These are phyloP conservation scores for Spheniscus humboldti DNA, from an alignment of 2,797 vertebrate genomes.

Conservation along the genomic window DNA sequence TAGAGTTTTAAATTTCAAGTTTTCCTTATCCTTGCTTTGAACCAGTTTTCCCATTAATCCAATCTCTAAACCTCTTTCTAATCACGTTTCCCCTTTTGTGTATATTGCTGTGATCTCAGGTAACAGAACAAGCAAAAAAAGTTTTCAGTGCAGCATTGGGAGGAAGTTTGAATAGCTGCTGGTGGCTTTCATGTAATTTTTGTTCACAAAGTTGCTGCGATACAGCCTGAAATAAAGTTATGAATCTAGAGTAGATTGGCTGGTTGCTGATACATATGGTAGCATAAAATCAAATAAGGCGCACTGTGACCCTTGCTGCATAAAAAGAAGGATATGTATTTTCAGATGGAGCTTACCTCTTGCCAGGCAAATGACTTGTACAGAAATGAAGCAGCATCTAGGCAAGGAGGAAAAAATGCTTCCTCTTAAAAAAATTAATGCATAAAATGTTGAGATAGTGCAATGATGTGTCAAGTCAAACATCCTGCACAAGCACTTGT, in stretches of 20 bases:
- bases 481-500: not conserved
- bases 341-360: not conserved
- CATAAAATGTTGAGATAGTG: not conserved
- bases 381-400: not conserved
- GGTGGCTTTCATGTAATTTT: not conserved
- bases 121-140: not conserved
- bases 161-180: not conserved
- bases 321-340: not conserved
- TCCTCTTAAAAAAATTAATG: not conserved
- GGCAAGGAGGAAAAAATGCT: not conserved
- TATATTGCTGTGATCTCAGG: not conserved
- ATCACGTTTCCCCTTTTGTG: not conserved
- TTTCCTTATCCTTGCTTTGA: not conserved
- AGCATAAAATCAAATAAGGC: not conserved
- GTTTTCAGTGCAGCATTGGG: fast-evolving
- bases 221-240: not conserved
- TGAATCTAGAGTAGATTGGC: not conserved
- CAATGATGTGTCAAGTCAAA: not conserved
- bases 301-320: not conserved
- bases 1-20: not conserved
- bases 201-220: not conserved
- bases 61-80: not conserved
- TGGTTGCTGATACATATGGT: not conserved
- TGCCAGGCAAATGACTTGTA: not conserved
- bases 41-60: not conserved